Evolutionary conservation across 37 sponge, comb jelly and placozoan genomes (phyloP), one percentile per base, ranked within the genome.

Genomic region (Bolinopsis microptera): DNA sequence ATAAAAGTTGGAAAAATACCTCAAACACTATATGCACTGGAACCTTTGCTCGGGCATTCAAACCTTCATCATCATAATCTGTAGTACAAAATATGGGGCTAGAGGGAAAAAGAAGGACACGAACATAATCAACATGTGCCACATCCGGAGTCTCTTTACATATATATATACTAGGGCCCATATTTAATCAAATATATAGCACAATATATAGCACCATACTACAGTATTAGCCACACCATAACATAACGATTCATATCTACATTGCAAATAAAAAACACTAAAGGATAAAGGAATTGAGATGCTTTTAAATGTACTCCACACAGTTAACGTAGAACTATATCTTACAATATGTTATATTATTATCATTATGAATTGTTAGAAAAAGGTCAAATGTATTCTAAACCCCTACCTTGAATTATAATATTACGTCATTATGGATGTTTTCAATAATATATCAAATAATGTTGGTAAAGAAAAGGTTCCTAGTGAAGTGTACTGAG

Each of bases 1-100:
- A 70, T 70, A 70, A 70, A 70, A 70, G 74, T 70, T 70, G 74
- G 74, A 70, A 70, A n/a, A 70, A 70, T 70, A 70, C 74, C 74
- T 70, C 74, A 70, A 70, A 70, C 25, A 48, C 9, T 48, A 48
- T 13, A 48, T 48, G 13, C 61, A 48, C 5, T 48, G 61, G 13
- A 5, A 48, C 61, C 61, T 18, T 48, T n/a, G n/a, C n/a, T 5
- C 61, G 13, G 61, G 61, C 61, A 48, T 48, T 48, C 13, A 48
- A 48, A 48, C 61, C 13, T 48, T 48, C 5, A 48, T 48, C 5
- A 48, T 48, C 61, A 13, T 48, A 48, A 48, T 48, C 61, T 48
- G 61, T 48, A 5, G 5, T 48, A 48, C 61, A 48, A 48, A 48
- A 48, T 48, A 48, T 13, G 61, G 61, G 61, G 61, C 61, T 13